Base-by-base conservation (phyloP, 2,113 vertebrate genomes). In the Salvator merianae region DNA sequence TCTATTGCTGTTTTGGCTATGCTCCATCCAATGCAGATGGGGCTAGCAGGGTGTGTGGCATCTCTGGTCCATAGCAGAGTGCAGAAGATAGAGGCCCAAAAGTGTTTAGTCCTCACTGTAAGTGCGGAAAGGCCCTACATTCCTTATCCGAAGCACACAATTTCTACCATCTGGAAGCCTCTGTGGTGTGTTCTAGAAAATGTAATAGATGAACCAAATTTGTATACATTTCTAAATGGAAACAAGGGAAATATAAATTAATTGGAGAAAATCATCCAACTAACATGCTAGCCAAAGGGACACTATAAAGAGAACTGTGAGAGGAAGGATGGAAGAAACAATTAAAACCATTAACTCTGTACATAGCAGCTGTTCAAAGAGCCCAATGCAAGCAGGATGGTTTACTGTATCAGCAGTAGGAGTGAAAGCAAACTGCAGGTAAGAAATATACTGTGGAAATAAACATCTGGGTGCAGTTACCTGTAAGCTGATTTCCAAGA, bases 371-470 rank as follows among this genome's bases (percentile, higher is more conserved):
- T 4, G 18, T 13, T 70, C 59, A 77, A 77, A 74, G 55, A 90
- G 78, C 71, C 30, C 16, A 50, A n/a, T 74, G 53, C 7, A 90
- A 85, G 71, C n/a, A 50, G 0, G 0, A 34, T 53, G 28, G 32
- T 79, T 88, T 40, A 90, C 79, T 81, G 43, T 14, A 69, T 70
- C 78, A 86, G 38, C 30, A 80, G 86, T 90, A 62, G 0, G 87
- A 81, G 1, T 65, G 1, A 79, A 84, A 32, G 87, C 77, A 89
- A 89, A 34, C 28, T 38, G 81, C 24, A 12, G 36, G 24, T 79
- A 79, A 79, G 68, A 73, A 62, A 86, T 90, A 83, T 1, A 59
- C 63, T 81, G 28, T 24, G 18, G 55, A 81, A 75, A 68, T 38
- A 66, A 81, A 55, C 78, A 81, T 75, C 59, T 80, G 78, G 63